Evolutionary conservation across 1,140 invertebrate genomes (phyloP).

Genomic region (Pseudomyrmex pallidus): DNA sequence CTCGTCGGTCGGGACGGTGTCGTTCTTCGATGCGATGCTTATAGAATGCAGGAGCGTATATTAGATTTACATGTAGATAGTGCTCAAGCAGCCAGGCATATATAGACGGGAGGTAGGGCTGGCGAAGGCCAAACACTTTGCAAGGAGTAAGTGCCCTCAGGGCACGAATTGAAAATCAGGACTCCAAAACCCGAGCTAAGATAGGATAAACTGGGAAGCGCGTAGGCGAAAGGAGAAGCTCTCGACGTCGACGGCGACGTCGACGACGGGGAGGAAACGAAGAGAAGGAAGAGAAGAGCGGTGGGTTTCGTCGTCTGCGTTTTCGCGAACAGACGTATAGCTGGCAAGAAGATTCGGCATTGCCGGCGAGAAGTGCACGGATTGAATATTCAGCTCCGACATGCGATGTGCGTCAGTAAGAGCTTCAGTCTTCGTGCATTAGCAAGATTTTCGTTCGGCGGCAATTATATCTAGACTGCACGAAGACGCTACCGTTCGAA

Average conservation of each 20-base stretch:
- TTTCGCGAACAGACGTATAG: conserved; percentile 22
- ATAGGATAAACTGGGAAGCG: conserved; percentile 75
- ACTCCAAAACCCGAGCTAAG: conserved; percentile 71
- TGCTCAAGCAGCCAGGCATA: conserved; percentile 70
- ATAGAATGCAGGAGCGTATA: conserved; percentile 71
- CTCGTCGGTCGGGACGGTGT: conserved; percentile 39
- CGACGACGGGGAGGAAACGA: neutral
- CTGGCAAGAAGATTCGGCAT: conserved; percentile 39
- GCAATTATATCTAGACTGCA: conserved; percentile 44
- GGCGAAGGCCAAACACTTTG: conserved; percentile 69
- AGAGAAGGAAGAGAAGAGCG: neutral
- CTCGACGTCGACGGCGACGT: neutral
- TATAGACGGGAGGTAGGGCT: conserved; percentile 33
- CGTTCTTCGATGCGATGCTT: conserved; percentile 57
- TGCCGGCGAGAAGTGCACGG: conserved; percentile 4
- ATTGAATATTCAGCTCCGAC: conserved; percentile 50
- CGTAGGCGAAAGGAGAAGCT: conserved; percentile 19
- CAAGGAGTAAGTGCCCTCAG: conserved; percentile 58
- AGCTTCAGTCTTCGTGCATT: conserved; percentile 42
- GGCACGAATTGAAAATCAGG: conserved; percentile 77
- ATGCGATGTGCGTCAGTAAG: conserved; percentile 25
- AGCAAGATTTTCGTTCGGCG: conserved; percentile 52
- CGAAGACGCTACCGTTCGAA: neutral
- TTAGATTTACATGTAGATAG: conserved; percentile 79
- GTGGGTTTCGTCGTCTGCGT: conserved; percentile 17